phyloP scores from a whole-genome alignment of 1,140 invertebrate species.

The Meloidogyne exigua region DNA sequence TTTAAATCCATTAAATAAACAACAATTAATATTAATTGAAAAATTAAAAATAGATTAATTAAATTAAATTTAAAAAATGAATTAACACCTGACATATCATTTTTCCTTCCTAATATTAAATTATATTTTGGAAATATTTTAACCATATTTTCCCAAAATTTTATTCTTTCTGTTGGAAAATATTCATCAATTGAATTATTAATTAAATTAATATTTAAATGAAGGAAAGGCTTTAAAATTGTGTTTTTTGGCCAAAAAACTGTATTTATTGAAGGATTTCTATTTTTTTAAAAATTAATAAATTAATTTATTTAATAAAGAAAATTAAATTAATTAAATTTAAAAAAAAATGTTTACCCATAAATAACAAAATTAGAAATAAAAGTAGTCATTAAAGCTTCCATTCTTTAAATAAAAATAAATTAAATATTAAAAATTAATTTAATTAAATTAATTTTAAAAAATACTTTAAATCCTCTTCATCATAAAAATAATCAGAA shows the following conservation, averaged over 20 bases:
- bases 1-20: too few species aligned
- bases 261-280: slow-evolving; percentile 7
- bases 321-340: neutral
- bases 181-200: neutral
- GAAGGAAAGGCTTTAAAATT: neutral
- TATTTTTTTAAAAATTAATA: neutral
- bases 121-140: slow-evolving; percentile 3
- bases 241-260: slow-evolving; percentile 4
- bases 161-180: slow-evolving; percentile 7
- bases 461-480: slow-evolving; percentile 7
- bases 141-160: slow-evolving; percentile 12
- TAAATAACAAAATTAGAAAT: slow-evolving; percentile 10
- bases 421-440: too few species aligned
- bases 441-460: too few species aligned
- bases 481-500: slow-evolving; percentile 15
- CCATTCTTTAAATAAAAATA: neutral
- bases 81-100: neutral
- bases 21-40: too few species aligned
- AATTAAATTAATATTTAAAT: slow-evolving; percentile 15
- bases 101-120: slow-evolving; percentile 11
- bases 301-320: neutral
- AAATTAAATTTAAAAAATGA: too few species aligned
- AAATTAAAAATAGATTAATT: too few species aligned
- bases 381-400: neutral
- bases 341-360: slow-evolving; percentile 4